Conservation (phyloP, 2,113 vertebrate genomes). For the Neogobius melanostomus region DNA sequence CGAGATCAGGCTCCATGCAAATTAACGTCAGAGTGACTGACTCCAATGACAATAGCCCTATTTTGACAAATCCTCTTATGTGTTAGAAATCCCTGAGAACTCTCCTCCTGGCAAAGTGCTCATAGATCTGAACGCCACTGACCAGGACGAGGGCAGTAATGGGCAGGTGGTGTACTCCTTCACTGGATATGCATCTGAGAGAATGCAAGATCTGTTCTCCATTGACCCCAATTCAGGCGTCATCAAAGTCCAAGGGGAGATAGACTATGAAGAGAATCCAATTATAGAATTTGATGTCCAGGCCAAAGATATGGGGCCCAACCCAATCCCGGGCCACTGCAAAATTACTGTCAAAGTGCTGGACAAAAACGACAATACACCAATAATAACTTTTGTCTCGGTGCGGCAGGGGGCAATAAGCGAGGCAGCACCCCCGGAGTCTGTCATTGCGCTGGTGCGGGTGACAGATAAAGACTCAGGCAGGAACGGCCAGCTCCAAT, state of each 20-base stretch:
- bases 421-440: conserved; percentile 92
- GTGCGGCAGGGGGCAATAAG: conserved; percentile 97
- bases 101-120: conserved; percentile 87
- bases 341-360: conserved; percentile 95
- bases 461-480: conserved; percentile 96
- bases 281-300: conserved; percentile 98
- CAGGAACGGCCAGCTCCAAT: conserved; percentile 94
- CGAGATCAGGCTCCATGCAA: conserved; percentile 92
- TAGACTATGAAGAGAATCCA: conserved; percentile 95
- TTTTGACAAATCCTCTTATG: conserved; percentile 92
- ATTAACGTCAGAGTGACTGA: conserved; percentile 97
- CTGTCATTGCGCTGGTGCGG: conserved; percentile 93
- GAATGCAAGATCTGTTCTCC: conserved; percentile 94
- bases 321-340: conserved; percentile 96
- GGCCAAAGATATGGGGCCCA: conserved; percentile 94
- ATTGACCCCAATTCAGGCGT: conserved; percentile 93
- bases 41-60: conserved; percentile 97
- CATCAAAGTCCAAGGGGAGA: conserved; percentile 92
- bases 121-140: conserved; percentile 95
- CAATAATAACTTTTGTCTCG: conserved; percentile 93
- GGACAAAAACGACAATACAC: conserved; percentile 96
- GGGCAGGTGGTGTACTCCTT: conserved; percentile 96
- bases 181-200: conserved; percentile 91
- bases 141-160: conserved; percentile 94
- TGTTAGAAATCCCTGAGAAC: conserved; percentile 92